Evolutionary conservation across 2,113 vertebrate genomes (phyloP).

Genomic region (Corythornis madagascariensis): DNA sequence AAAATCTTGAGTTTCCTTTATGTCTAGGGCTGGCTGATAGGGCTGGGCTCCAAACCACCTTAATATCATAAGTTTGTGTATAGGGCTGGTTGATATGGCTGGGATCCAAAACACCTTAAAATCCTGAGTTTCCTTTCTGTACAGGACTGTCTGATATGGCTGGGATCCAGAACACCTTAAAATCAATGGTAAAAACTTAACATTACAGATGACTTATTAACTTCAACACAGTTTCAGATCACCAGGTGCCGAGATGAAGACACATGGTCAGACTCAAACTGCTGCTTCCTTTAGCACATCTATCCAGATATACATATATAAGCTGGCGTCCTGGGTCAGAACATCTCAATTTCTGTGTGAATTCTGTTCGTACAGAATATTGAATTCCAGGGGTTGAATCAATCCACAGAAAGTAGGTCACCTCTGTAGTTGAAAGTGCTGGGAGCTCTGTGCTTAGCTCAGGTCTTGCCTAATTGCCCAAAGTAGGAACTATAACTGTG

Average conservation of each 20-base stretch:
- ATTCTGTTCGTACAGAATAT: not conserved
- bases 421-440: not conserved
- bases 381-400: not conserved
- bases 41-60: not conserved
- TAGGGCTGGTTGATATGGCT: not conserved
- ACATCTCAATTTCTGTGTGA: not conserved
- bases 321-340: not conserved
- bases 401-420: constrained; percentile 43
- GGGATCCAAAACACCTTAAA: not conserved
- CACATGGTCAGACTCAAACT: not conserved
- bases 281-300: not conserved
- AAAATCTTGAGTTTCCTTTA: not conserved
- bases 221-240: not conserved
- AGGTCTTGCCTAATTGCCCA: constrained; percentile 30
- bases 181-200: not conserved
- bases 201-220: not conserved
- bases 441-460: not conserved
- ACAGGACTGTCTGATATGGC: not conserved
- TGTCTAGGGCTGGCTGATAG: not conserved
- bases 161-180: not conserved
- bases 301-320: not conserved
- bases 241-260: not conserved
- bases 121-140: not conserved
- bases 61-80: not conserved
- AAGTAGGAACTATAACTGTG: not conserved